These are phyloP conservation scores for Monoplex corrugatus DNA, from an alignment of 2,888 invertebrate genomes.

Conservation along the genomic window DNA sequence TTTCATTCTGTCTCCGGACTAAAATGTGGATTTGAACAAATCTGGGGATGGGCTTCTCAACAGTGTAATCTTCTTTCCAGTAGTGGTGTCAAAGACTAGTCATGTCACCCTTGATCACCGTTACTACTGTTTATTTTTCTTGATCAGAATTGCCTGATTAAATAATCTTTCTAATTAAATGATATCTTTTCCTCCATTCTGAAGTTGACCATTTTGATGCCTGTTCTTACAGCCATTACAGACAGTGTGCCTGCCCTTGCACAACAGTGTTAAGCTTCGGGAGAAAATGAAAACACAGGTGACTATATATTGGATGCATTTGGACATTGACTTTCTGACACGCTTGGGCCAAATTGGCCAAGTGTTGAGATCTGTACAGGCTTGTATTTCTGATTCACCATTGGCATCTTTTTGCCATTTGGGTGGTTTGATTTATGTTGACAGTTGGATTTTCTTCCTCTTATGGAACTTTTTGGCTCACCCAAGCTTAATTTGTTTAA, in stretches of 20 bases:
- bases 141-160: not conserved
- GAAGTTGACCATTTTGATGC: not conserved
- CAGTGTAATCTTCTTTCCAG: too few species aligned
- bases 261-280: slow-evolving; percentile 45
- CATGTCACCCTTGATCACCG: not conserved
- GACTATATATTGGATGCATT: not conserved
- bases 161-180: not conserved
- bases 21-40: too few species aligned
- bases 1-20: not conserved
- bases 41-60: too few species aligned
- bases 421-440: slow-evolving; percentile 5
- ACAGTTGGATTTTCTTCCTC: slow-evolving; percentile 31
- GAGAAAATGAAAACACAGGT: slow-evolving; percentile 39
- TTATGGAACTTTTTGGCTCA: not conserved
- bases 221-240: not conserved
- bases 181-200: not conserved
- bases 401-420: slow-evolving; percentile 21
- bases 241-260: not conserved
- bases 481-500: not conserved
- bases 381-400: slow-evolving; percentile 7
- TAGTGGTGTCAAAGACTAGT: not conserved
- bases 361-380: slow-evolving; percentile 11
- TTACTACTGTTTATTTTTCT: not conserved
- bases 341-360: not conserved
- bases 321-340: not conserved